Conservation (phyloP, 2,113 vertebrate genomes). For the Sylvietta virens region DNA sequence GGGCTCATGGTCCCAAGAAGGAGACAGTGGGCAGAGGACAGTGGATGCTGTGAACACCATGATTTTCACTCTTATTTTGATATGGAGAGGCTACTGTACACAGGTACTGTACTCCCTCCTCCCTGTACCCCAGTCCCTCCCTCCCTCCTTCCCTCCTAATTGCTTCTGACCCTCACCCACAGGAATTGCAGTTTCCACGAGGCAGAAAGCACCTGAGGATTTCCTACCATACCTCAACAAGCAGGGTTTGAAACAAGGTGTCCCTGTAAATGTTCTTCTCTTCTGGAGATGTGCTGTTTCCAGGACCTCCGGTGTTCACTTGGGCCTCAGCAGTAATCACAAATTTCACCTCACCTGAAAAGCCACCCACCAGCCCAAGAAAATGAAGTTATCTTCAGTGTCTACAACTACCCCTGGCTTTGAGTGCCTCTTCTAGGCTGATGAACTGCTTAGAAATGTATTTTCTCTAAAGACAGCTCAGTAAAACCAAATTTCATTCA, state of each 20-base stretch:
- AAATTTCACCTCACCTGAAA: slow-evolving; percentile 67
- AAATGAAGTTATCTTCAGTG: neutral
- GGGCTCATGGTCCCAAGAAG: neutral
- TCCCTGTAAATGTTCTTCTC: slow-evolving; percentile 35
- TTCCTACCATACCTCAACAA: slow-evolving; percentile 60
- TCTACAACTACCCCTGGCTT: neutral
- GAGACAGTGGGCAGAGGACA: neutral
- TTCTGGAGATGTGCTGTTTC: neutral
- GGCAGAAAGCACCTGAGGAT: neutral
- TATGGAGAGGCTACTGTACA: neutral
- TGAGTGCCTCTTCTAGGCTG: neutral
- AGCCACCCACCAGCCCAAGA: neutral
- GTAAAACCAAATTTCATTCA: neutral
- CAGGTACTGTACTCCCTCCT: neutral
- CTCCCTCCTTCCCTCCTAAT: neutral
- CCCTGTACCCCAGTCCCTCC: neutral
- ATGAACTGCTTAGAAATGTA: neutral
- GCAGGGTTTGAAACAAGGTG: slow-evolving; percentile 31
- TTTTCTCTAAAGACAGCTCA: neutral
- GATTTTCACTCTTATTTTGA: neutral
- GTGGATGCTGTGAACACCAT: neutral
- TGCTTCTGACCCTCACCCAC: neutral
- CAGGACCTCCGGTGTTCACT: neutral
- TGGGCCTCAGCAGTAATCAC: slow-evolving; percentile 52
- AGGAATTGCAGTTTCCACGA: neutral